Conservation (phyloP, 2,113 vertebrate species). For the Oryzias javanicus region DNA sequence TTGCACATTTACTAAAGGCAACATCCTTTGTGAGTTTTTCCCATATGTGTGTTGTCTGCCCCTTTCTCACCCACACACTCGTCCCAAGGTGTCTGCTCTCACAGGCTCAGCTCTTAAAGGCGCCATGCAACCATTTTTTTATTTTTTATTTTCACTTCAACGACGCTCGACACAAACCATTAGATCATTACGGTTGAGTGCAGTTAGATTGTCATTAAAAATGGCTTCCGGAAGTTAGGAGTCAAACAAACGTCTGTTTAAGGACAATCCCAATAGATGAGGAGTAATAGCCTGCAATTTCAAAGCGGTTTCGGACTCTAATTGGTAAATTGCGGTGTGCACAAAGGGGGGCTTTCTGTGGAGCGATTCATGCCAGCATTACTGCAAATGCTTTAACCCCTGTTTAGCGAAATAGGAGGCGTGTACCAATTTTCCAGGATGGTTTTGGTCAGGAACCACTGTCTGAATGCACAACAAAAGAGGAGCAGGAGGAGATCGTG, state of each 20-base stretch:
- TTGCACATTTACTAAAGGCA: slow-evolving; percentile 13
- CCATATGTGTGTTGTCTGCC: slow-evolving; percentile 47
- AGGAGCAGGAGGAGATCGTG: slow-evolving; percentile 20
- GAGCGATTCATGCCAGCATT: slow-evolving; percentile 45
- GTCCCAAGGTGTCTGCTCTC: slow-evolving; percentile 49
- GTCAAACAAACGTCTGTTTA: background rate
- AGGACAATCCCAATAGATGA: slow-evolving; percentile 5
- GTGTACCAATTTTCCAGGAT: slow-evolving; percentile 16
- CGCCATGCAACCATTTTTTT: slow-evolving; percentile 7
- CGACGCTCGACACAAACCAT: slow-evolving; percentile 32
- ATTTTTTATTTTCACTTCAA: slow-evolving; percentile 19
- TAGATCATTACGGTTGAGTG: slow-evolving; percentile 21
- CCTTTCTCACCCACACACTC: slow-evolving; percentile 33
- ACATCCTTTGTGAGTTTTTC: slow-evolving; percentile 17
- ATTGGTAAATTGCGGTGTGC: slow-evolving; percentile 63
- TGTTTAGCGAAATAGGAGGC: slow-evolving; percentile 21
- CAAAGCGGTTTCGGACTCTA: slow-evolving; percentile 49
- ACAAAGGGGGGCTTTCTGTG: slow-evolving; percentile 22
- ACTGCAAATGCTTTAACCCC: slow-evolving; percentile 32
- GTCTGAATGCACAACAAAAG: slow-evolving; percentile 45
- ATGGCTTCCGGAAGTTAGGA: slow-evolving; percentile 19
- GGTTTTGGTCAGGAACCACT: slow-evolving; percentile 15
- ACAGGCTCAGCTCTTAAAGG: slow-evolving; percentile 57
- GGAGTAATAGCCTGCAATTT: slow-evolving; percentile 54
- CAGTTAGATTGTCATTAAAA: slow-evolving; percentile 18